These are phyloP conservation scores for Pseudonaja textilis DNA, from an alignment of 2,113 vertebrate genomes.

Conservation along the genomic window DNA sequence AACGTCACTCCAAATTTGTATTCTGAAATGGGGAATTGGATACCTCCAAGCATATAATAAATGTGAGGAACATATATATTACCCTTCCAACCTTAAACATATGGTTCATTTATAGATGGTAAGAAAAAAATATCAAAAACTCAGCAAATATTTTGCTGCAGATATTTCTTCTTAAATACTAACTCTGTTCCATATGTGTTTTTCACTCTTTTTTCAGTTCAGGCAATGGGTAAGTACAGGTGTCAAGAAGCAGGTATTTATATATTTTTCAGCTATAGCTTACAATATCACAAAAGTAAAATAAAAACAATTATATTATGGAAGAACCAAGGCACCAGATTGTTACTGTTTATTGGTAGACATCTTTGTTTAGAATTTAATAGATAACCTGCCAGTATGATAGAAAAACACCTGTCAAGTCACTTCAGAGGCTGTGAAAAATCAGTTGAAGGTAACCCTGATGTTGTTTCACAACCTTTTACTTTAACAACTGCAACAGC, in stretches of 20 bases:
- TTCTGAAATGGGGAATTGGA: neutral
- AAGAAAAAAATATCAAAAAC: neutral
- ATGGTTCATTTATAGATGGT: neutral
- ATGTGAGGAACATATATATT: neutral
- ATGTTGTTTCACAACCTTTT: neutral
- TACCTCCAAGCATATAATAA: neutral
- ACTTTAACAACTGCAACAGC: neutral
- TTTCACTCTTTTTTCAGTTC: neutral
- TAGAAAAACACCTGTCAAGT: neutral
- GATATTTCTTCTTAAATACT: neutral
- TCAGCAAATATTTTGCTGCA: neutral
- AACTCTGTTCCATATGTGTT: neutral
- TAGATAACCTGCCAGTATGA: conserved; percentile 36
- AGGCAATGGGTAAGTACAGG: neutral
- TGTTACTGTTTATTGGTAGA: conserved; percentile 30
- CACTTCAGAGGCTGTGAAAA: conserved; percentile 20
- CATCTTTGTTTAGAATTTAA: conserved; percentile 37
- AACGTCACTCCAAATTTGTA: neutral
- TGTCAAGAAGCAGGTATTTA: neutral
- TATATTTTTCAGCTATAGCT: neutral
- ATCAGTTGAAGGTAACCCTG: neutral
- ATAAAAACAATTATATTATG: conserved; percentile 5
- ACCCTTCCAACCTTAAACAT: neutral
- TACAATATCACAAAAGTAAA: neutral
- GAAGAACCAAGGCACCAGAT: conserved; percentile 34